Percentiles rank a stretch among this genome's conserved stretches.
Conservation (phyloP, 2,888 invertebrate species). For the Chironomus tentans region DNA sequence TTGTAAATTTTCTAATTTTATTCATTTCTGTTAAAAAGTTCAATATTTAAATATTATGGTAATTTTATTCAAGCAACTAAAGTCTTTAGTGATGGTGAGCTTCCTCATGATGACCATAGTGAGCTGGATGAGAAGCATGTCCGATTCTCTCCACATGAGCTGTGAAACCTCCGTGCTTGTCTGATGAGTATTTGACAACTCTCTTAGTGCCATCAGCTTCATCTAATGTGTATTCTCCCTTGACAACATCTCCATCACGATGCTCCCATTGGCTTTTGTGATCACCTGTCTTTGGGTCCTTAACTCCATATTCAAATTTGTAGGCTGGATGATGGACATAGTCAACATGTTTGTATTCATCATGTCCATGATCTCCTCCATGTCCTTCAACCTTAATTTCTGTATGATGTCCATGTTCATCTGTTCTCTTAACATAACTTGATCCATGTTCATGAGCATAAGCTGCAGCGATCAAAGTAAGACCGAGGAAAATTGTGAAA, state of each 20-base stretch:
- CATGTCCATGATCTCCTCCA: not conserved
- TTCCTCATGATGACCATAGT: not conserved
- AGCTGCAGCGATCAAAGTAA: slow-evolving; percentile 2
- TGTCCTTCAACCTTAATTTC: not conserved
- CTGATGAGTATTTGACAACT: slow-evolving; percentile 44
- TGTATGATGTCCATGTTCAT: slow-evolving; percentile 21
- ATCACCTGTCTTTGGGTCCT: slow-evolving; percentile 44
- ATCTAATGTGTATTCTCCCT: slow-evolving; percentile 36
- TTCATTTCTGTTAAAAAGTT: too few relatives aligned
- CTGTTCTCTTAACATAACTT: slow-evolving; percentile 12
- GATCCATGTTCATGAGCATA: slow-evolving; percentile 5
- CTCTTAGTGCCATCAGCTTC: slow-evolving; percentile 45
- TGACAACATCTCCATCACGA: slow-evolving; percentile 17
- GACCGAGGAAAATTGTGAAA: not conserved
- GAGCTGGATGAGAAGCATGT: slow-evolving; percentile 32
- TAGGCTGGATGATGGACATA: slow-evolving; percentile 39
- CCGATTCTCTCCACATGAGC: slow-evolving; percentile 45
- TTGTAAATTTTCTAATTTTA: too few relatives aligned
- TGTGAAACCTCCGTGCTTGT: slow-evolving; percentile 45
- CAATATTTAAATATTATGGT: too few relatives aligned
- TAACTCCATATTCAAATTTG: slow-evolving; percentile 44
- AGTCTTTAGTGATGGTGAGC: too few relatives aligned
- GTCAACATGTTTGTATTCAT: not conserved
- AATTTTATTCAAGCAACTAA: too few relatives aligned
- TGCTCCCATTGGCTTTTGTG: slow-evolving; percentile 34